Percentiles rank a stretch among this genome's conserved stretches.
Evolutionary conservation across 2,113 vertebrate genomes (phyloP).

Genomic region (Lampris incognitus): DNA sequence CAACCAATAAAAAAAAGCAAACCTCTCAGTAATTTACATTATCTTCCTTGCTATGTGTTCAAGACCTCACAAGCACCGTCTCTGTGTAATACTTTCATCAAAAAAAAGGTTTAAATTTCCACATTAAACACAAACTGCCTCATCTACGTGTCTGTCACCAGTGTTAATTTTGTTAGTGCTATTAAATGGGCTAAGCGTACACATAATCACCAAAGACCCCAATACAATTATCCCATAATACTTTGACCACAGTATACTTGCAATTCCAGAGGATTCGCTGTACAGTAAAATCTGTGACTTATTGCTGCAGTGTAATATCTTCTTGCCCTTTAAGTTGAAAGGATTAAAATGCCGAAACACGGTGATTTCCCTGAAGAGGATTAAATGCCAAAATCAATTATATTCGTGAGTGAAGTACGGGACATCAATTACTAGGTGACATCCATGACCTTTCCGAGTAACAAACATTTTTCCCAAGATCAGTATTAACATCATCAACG

Average conservation of each 20-base stretch:
- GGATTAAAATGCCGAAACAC: neutral
- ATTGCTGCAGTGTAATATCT: conserved; percentile 1
- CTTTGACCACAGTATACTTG: neutral
- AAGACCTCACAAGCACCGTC: no score
- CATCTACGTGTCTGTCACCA: neutral
- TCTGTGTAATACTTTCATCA: no score
- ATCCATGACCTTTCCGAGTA: conserved; percentile 33
- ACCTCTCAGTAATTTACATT: no score
- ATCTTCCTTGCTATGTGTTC: no score
- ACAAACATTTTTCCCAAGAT: conserved; percentile 25
- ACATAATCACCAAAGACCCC: neutral
- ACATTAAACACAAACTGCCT: conserved; percentile 6
- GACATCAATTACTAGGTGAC: conserved; percentile 42
- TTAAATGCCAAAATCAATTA: conserved; percentile 54
- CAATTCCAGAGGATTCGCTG: neutral
- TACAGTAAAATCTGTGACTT: neutral
- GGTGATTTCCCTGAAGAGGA: conserved; percentile 18
- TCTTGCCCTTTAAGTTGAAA: neutral
- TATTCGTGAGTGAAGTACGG: conserved; percentile 19
- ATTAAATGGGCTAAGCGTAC: neutral
- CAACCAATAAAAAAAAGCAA: no score
- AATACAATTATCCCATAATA: no score
- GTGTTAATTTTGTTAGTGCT: neutral
- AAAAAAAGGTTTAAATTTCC: conserved; percentile 7
- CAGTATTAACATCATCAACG: neutral